Evolutionary conservation across 2,797 vertebrate species (phyloP).

Genomic region (Darevskia nairensis): DNA sequence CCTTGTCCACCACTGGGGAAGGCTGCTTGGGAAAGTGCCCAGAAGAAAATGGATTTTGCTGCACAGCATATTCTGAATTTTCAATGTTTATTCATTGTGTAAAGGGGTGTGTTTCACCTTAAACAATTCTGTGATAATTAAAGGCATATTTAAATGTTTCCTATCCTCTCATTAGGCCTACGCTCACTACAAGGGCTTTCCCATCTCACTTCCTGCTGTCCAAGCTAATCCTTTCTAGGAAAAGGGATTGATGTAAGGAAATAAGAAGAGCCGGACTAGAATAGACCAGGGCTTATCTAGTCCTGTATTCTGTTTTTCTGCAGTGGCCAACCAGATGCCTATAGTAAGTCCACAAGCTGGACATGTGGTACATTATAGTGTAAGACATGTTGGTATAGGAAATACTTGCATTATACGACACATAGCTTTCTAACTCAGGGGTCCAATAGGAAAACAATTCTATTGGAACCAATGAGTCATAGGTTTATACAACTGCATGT

Average conservation of each 20-base stretch:
- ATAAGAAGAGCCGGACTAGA: no score
- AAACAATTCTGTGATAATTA: slow-evolving; percentile 42
- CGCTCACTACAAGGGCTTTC: neutral
- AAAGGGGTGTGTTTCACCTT: neutral
- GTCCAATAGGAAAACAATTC: neutral
- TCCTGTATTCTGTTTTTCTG: no score
- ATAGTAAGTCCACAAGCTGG: no score
- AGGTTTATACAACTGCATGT: neutral
- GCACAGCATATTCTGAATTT: slow-evolving; percentile 64
- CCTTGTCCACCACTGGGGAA: slow-evolving; percentile 62
- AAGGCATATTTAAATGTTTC: slow-evolving; percentile 43
- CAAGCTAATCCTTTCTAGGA: no score
- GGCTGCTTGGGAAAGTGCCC: slow-evolving; percentile 52
- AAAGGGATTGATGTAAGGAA: no score
- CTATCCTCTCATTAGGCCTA: slow-evolving; percentile 30
- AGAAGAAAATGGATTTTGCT: slow-evolving; percentile 61
- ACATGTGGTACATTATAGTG: no score
- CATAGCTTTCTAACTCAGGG: neutral
- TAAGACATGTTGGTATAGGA: no score
- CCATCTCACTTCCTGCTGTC: neutral
- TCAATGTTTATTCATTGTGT: slow-evolving; percentile 65
- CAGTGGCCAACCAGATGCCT: no score
- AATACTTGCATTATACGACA: neutral
- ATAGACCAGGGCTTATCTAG: no score
- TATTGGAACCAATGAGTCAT: neutral